These are phyloP conservation scores for Cryptocephalus primarius DNA, from an alignment of 2,888 invertebrate species.

Conservation along the genomic window DNA sequence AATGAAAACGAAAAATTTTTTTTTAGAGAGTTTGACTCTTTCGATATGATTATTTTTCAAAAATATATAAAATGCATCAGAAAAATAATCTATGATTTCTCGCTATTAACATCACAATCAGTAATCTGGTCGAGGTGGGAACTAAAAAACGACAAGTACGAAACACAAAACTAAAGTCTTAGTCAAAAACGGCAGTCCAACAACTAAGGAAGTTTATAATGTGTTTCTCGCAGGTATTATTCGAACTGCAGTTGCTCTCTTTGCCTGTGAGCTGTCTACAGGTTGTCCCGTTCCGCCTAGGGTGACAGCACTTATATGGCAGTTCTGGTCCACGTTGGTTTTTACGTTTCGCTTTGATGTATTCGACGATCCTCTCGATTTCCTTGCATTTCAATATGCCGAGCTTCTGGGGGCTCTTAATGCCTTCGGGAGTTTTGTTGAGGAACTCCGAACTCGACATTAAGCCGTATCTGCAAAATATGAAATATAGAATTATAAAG, in stretches of 20 bases:
- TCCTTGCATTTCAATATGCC: constrained; percentile 45
- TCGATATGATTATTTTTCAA: no score
- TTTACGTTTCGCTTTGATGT: constrained; percentile 28
- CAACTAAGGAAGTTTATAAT: constrained; percentile 32
- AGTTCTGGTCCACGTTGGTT: constrained; percentile 22
- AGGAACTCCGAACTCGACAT: constrained; percentile 54
- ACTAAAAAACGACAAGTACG: no score
- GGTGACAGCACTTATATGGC: constrained; percentile 26
- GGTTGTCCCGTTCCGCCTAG: constrained; percentile 10
- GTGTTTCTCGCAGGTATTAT: constrained; percentile 24
- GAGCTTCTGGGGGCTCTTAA: constrained; percentile 39
- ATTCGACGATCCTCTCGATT: constrained; percentile 30
- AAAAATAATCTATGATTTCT: no score
- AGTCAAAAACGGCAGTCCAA: constrained; percentile 34
- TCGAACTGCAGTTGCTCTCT: constrained; percentile 14
- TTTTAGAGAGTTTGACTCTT: no score
- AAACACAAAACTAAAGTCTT: constrained; percentile 9
- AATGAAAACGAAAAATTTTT: no score
- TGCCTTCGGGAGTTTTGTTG: constrained; percentile 23
- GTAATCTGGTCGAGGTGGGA: no score
- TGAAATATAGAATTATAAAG: no score
- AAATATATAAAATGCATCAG: no score
- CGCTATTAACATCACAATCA: no score
- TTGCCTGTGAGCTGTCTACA: constrained; percentile 6
- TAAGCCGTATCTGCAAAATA: constrained; percentile 56